Evolutionary conservation across 2,888 invertebrate genomes (phyloP), one percentile per base, ranked within the genome.

Genomic region (Oxystoma pomonae): DNA sequence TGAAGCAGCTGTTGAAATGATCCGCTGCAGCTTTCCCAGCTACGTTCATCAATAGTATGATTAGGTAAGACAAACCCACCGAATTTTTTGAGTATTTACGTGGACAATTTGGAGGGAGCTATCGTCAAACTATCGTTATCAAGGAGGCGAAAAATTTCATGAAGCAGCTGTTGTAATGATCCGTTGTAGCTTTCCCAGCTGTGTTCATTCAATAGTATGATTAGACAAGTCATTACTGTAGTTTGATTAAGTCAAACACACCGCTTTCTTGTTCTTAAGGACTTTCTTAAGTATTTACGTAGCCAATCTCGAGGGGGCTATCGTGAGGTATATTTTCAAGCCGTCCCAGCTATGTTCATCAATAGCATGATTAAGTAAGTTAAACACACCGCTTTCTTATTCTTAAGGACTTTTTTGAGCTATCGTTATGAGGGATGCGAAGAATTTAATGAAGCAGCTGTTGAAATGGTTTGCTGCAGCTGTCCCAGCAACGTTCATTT

Each of bases 31-130:
- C 98, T 0, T 83, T 98, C 1, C 98, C 98, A 0, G 98, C 98
- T 0, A 98, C 98, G 0, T 97, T 98, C 80, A 90, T 98, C 73
- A 99, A 99, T 81, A 96, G 96, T 66, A 91, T 96, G 84, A 98
- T 99, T 74, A 86, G 96, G 72, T 73, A 16, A 53, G 53, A n/a
- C n/a, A n/a, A n/a, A n/a, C n/a, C n/a, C n/a, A n/a, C n/a, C n/a
- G n/a, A n/a, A n/a, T n/a, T n/a, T n/a, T n/a, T n/a, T 99, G 35
- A 96, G 97, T n/a, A 97, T 99, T 65, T 98, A 97, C 80, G 98
- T 99, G 2, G 98, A 98, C 0, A 90, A 92, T 1, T 82, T 99
- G 69, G 98, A 99, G 79, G 98, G 98, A 0, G 89, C 92, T 50
- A 90, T 94, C 71, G 97, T 98, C 1, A n/a, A n/a, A n/a, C n/a